Evolutionary conservation across 2,797 vertebrate genomes (phyloP), one percentile per base, ranked within the genome.

Genomic region (Uromys caudimaculatus): DNA sequence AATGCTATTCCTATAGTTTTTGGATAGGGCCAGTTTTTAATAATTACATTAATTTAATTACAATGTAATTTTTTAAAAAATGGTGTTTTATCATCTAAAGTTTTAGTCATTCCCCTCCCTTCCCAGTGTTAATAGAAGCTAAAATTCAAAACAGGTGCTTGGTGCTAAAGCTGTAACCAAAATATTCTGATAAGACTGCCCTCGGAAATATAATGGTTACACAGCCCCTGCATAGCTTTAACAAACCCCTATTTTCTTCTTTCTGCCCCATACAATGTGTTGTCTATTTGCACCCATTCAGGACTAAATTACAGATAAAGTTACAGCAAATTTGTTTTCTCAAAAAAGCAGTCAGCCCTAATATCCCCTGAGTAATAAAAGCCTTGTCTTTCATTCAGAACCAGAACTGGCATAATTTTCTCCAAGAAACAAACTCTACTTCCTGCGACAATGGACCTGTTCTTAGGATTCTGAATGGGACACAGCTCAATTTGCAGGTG

Each of bases 241-340:
- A 99, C 98, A 99, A 98, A 98, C 97, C 97, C 96, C 97, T 97
- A 94, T 97, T 98, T 98, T 99, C 99, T 99, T 98, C 98, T 98
- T 98, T 91, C 84, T 94, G 77, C 93, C 95, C 98, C 96, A 98
- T 97, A 99, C 99, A 99, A 99, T 99, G 99, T 98, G 98, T 98
- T 97, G 98, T 99, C 99, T 99, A 99, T 99, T 99, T 99, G 99
- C 98, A 99, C 99, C 98, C 99, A 98, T 99, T 99, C 98, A 98
- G 98, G 99, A 99, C 99, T 99, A 99, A 99, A 99, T 99, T 99
- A 99, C 99, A 99, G 99, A 99, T 99, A 99, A 99, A 99, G 99
- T 99, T 99, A 99, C 99, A 99, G 99, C 99, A 99, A 99, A 99
- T 99, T 99, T 99, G 99, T 99, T 99, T 99, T 99, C 99, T 99